Evolutionary conservation across 2,113 vertebrate species (phyloP).

Genomic region (Nothobranchius furzeri): DNA sequence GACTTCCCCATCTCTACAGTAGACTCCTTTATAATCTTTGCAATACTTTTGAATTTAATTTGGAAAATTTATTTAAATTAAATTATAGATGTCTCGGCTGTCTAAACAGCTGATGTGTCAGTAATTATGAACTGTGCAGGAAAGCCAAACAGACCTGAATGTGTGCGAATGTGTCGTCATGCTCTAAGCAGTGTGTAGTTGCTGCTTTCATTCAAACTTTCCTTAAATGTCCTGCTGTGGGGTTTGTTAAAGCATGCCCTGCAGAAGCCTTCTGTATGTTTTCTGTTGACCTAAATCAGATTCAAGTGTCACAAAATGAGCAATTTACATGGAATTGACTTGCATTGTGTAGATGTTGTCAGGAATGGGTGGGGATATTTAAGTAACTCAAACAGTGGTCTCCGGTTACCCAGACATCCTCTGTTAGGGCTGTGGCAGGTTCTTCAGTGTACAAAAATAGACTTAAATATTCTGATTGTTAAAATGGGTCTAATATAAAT

Average conservation of each 20-base stretch:
- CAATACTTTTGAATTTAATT: neutral
- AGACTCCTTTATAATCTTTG: conserved; percentile 12
- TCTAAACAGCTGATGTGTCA: neutral
- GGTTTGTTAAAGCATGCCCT: conserved; percentile 12
- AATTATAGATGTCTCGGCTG: too few species aligned
- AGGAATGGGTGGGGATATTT: conserved; percentile 29
- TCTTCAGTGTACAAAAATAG: conserved; percentile 81
- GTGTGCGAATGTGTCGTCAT: conserved; percentile 59
- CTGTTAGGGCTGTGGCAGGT: conserved; percentile 53
- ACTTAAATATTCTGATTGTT: conserved; percentile 70
- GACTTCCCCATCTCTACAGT: neutral
- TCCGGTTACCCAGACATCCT: conserved; percentile 42
- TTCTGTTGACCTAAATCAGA: conserved; percentile 18
- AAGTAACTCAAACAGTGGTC: conserved; percentile 47
- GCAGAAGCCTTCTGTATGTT: conserved; percentile 15
- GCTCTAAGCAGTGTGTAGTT: conserved; percentile 33
- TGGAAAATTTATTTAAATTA: too few species aligned
- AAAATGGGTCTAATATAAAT: conserved; percentile 73
- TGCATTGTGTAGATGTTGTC: conserved; percentile 32
- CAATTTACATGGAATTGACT: neutral
- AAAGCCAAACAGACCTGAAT: conserved; percentile 63
- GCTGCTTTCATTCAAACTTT: neutral
- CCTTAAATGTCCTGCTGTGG: conserved; percentile 13
- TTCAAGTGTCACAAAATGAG: conserved; percentile 15
- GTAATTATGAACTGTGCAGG: conserved; percentile 20